Conservation (phyloP, 1,140 invertebrate species). For the Yoshiicerus persimilis region DNA sequence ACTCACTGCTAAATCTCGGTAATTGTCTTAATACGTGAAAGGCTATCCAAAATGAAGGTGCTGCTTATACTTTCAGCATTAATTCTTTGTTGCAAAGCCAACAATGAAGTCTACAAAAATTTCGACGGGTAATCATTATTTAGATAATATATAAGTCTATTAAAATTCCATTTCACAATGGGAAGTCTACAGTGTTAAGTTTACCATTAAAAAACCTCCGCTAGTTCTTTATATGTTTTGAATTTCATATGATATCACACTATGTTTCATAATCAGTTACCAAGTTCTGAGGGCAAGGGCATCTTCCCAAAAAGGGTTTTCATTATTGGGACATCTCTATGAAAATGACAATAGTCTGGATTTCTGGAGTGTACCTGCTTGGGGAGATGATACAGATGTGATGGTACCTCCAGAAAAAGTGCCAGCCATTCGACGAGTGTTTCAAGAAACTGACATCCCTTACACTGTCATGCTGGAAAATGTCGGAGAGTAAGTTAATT, state of each 20-base stretch:
- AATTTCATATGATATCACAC: background rate
- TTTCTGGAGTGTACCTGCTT: conserved; percentile 10
- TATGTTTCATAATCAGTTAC: background rate
- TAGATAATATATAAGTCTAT: too few species aligned
- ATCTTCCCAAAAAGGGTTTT: background rate
- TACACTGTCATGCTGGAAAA: conserved; percentile 27
- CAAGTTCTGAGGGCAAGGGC: background rate
- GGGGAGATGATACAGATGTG: background rate
- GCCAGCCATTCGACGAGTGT: background rate
- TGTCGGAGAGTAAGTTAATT: conserved; percentile 28
- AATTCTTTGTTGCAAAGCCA: background rate
- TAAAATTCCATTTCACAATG: background rate
- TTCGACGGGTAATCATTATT: background rate
- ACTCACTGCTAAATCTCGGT: too few species aligned
- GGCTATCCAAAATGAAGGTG: background rate
- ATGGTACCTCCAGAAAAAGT: background rate
- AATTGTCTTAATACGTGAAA: too few species aligned
- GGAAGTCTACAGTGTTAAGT: background rate
- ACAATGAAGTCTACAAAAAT: background rate
- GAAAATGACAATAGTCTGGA: background rate
- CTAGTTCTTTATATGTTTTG: background rate
- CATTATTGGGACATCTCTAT: background rate
- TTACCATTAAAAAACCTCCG: background rate
- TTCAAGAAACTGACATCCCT: background rate
- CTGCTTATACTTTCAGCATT: background rate